Evolutionary conservation across 2,888 invertebrate species (phyloP).

Genomic region (Myathropa florea): DNA sequence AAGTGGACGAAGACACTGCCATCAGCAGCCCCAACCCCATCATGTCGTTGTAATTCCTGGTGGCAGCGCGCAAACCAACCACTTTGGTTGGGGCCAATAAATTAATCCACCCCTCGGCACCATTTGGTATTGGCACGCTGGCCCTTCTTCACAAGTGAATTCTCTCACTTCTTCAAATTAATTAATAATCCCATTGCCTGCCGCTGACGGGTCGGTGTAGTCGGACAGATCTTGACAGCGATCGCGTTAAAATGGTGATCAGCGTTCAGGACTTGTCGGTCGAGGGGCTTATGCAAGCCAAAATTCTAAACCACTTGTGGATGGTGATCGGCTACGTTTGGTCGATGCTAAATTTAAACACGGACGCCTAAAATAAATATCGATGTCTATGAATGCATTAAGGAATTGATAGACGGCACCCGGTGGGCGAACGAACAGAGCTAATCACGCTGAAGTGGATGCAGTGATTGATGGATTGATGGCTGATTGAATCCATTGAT

Average conservation of each 20-base stretch:
- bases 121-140: not conserved
- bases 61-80: constrained; percentile 16
- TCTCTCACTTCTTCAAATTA: not conserved
- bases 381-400: not conserved
- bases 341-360: not conserved
- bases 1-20: constrained; percentile 28
- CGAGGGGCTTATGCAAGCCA: not conserved
- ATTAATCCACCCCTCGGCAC: constrained; percentile 47
- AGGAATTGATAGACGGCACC: not conserved
- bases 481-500: too few relatives aligned
- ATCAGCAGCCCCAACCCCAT: constrained; percentile 1
- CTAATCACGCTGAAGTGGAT: not conserved
- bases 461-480: not conserved
- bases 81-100: constrained; percentile 46
- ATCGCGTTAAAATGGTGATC: not conserved
- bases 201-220: not conserved
- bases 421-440: not conserved
- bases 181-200: not conserved
- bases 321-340: not conserved
- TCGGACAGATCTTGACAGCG: not conserved
- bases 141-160: not conserved
- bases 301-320: not conserved
- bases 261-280: not conserved
- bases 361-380: not conserved
- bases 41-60: constrained; percentile 5